Conservation (phyloP, 2,113 vertebrate genomes). For the Serilophus lunatus region DNA sequence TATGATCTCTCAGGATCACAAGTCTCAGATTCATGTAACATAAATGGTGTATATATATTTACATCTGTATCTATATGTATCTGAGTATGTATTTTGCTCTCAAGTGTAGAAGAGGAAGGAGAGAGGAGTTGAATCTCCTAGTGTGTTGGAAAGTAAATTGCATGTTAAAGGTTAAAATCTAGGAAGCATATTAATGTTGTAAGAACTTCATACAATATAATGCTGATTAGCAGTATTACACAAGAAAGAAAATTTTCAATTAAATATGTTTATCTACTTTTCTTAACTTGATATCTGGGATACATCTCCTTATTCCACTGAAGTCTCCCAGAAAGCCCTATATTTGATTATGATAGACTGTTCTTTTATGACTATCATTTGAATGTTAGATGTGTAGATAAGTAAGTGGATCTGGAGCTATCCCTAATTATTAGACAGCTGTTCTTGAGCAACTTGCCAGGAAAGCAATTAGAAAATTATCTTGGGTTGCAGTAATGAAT, state of each 20-base stretch:
- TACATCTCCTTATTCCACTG: not conserved
- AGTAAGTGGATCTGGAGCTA: not conserved
- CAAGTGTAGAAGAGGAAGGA: not conserved
- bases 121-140: not conserved
- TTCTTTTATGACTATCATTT: not conserved
- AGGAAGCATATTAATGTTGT: not conserved
- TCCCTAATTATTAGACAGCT: not conserved
- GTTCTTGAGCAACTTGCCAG: not conserved
- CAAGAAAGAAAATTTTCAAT: not conserved
- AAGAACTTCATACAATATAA: not conserved
- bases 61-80: not conserved
- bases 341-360: not conserved
- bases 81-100: not conserved
- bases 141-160: not conserved
- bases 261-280: not conserved
- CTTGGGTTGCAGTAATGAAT: not conserved
- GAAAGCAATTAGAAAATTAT: not conserved
- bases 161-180: not conserved
- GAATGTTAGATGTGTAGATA: not conserved
- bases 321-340: not conserved
- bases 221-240: not conserved
- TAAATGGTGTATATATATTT: not conserved
- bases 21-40: not conserved
- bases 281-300: not conserved
- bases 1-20: not conserved